Conservation (phyloP, 2,888 invertebrate genomes). For the Tenthredo livida region DNA sequence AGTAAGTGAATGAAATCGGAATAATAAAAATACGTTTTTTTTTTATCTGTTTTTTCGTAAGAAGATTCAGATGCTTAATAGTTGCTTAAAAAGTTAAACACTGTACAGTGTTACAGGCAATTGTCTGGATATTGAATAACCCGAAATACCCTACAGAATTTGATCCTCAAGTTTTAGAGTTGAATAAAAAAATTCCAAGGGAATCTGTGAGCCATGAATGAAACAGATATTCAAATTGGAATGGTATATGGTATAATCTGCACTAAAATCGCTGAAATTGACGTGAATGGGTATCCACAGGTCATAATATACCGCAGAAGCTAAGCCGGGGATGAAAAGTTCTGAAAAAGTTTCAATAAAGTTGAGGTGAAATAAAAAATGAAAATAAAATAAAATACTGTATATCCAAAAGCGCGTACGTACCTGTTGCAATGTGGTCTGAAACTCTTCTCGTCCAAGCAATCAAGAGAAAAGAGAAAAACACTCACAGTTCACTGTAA, state of each 20-base stretch:
- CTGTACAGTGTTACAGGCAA: not conserved
- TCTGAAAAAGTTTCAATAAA: not conserved
- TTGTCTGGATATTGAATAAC: not conserved
- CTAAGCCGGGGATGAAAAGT: not conserved
- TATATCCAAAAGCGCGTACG: slow-evolving; percentile 4
- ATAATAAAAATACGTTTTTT: not conserved
- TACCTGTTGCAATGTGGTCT: slow-evolving; percentile 41
- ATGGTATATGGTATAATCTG: not conserved
- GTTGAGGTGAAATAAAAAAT: not conserved
- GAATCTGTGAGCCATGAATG: not conserved
- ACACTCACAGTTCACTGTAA: slow-evolving; percentile 38
- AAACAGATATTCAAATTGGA: not conserved
- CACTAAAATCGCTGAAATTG: not conserved
- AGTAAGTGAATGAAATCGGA: not conserved
- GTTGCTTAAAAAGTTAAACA: not conserved
- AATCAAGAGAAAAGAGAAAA: not conserved
- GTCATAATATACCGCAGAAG: not conserved
- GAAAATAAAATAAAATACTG: not conserved
- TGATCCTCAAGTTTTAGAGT: not conserved
- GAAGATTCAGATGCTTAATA: not conserved
- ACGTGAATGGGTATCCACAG: not conserved
- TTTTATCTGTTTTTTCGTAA: not conserved
- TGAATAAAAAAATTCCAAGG: not conserved
- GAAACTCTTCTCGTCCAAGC: slow-evolving; percentile 19
- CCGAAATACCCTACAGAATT: not conserved